Evolutionary conservation across 2,888 invertebrate species (phyloP), one percentile per base, ranked within the genome.

Genomic region (Lasioglossum lativentre): DNA sequence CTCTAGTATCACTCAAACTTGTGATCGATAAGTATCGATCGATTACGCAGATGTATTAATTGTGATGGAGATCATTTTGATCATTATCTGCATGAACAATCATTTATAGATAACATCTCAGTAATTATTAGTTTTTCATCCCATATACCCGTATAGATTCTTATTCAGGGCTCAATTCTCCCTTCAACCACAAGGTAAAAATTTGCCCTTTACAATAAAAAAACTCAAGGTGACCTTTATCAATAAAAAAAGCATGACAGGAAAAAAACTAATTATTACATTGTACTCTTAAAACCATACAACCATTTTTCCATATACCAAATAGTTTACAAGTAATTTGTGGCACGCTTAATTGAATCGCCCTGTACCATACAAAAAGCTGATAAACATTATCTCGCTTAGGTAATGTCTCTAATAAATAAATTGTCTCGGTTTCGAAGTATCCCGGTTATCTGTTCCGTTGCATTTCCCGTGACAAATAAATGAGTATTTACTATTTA

Each of bases 401-500:
- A 52, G 23, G 23, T 10, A 23, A 23, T 52, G 52, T 23, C 8
- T 3, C 23, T 2, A 23, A 8, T 16, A 38, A 40, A 68, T 23
- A 23, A 23, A 23, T 16, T 34, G 52, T 23, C 12, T 19, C 5
- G 45, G 27, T 30, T 45, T 71, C 47, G 30, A n/a, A 40, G 30
- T 38, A 38, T 38, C 14, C 0, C 27, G 1, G 40, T n/a, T 68
- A 40, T 34, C 30, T 56, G 38, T 59, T 74, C 40, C 23, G 14
- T 30, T 27, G 74, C 47, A 27, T 75, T 16, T 75, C 30, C 12
- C n/a, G 40, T 34, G 12, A 0, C 4, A 70, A 80, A 74, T 63
- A 77, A 71, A 72, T 38, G 34, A 38, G 47, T 16, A 47, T 42
- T 42, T 34, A 30, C 66, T 14, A 74, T 79, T 71, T 66, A 63